Evolutionary conservation across 1,140 invertebrate species (phyloP).

Genomic region (Globodera ellingtonae): DNA sequence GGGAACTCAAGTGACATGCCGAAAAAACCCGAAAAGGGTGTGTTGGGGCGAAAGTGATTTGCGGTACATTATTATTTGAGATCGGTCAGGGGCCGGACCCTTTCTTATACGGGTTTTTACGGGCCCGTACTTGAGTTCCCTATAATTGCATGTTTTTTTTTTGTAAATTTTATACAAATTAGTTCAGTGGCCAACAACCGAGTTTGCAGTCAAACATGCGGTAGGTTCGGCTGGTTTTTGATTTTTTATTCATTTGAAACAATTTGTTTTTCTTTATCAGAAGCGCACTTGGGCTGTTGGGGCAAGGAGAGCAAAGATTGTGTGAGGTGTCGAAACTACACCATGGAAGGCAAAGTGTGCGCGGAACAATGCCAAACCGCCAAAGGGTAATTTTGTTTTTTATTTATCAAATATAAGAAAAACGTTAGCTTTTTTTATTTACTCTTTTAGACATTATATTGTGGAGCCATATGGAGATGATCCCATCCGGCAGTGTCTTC

Average conservation of each 20-base stretch:
- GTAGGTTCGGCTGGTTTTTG: not conserved
- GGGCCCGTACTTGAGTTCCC: too few species aligned
- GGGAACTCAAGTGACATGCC: too few species aligned
- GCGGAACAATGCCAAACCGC: conserved; percentile 35
- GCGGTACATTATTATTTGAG: too few species aligned
- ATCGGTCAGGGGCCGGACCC: too few species aligned
- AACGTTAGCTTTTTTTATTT: too few species aligned
- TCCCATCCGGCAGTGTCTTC: conserved; percentile 18
- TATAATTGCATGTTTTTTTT: too few species aligned
- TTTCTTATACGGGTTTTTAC: too few species aligned
- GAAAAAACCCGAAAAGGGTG: too few species aligned
- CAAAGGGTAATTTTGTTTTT: not conserved
- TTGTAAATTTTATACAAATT: not conserved
- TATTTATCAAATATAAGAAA: too few species aligned
- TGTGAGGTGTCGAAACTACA: conserved; percentile 41
- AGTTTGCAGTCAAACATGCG: conserved; percentile 42
- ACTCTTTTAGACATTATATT: conserved; percentile 22
- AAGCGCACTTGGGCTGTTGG: conserved; percentile 48
- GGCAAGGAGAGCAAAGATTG: conserved; percentile 41
- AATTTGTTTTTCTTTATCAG: not conserved
- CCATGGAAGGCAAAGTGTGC: conserved; percentile 32
- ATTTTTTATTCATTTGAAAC: not conserved
- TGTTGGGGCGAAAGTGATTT: too few species aligned
- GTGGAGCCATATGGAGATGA: not conserved
- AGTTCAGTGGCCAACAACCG: conserved; percentile 34